phyloP scores from a whole-genome alignment of 1,140 invertebrate species.

The Argopecten irradians region DNA sequence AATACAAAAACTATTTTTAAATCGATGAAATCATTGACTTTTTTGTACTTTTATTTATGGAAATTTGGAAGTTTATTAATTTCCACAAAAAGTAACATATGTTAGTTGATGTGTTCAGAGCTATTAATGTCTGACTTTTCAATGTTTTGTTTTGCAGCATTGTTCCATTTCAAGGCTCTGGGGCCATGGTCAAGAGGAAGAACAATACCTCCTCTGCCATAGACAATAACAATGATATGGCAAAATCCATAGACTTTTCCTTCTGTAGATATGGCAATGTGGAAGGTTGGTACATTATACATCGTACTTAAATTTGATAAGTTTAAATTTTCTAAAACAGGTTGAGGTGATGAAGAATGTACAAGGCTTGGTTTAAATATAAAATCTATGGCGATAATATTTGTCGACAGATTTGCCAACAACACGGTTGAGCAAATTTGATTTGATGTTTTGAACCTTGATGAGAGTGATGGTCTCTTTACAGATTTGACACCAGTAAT shows the following conservation, averaged over 20 bases:
- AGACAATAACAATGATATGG: constrained; percentile 55
- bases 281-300: constrained; percentile 48
- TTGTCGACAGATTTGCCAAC: background rate
- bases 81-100: too few species aligned
- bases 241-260: constrained; percentile 61
- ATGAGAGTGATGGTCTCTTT: background rate
- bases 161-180: constrained; percentile 47
- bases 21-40: too few species aligned
- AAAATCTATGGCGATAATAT: background rate
- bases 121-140: background rate
- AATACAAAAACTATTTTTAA: too few species aligned
- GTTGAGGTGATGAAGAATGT: background rate
- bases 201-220: constrained; percentile 40
- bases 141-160: constrained; percentile 50
- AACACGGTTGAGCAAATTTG: background rate
- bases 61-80: too few species aligned
- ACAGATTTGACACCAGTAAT: too few species aligned
- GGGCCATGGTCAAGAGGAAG: constrained; percentile 48
- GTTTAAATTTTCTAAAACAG: background rate
- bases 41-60: too few species aligned
- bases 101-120: too few species aligned
- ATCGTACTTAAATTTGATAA: background rate
- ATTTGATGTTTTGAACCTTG: background rate
- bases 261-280: constrained; percentile 58
- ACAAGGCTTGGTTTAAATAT: background rate